Base-by-base conservation (phyloP, 2,113 vertebrate genomes). In the human (Homo sapiens) region DNA sequence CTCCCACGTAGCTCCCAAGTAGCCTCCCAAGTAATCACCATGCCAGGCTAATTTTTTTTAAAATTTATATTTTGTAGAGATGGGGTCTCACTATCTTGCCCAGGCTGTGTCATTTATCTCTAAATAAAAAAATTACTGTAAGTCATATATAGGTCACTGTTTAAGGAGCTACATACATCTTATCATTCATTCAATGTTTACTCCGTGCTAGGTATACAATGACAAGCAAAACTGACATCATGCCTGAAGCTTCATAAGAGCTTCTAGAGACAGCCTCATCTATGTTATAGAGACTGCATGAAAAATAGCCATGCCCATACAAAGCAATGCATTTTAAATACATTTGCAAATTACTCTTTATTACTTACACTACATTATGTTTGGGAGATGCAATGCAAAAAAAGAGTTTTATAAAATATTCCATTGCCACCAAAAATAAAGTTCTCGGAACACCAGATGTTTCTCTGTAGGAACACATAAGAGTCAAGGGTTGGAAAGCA, bases 341-440 rank as follows among this genome's bases (percentile, higher is more conserved):
- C 6, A 89, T 76, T 86, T 90, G 32, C n/a, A 88, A 94, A 89
- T 4, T 25, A 12, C 38, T 79, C 59, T 83, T 93, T 50, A 89
- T 93, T 94, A 94, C 76, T 27, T 32, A 40, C 80, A 45, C 45
- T 92, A 48, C 22, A 61, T 64, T 85, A 70, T 52, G 32, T 83
- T 55, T 92, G 72, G 22, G 52, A 70, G 43, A 75, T 80, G 40
- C 10, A 68, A 86, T 40, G 61, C 83, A 89, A 40, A 80, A 55
- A 66, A 57, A 66, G 8, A 40, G 18, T 61, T 94, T 87, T 43
- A 61, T 94, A 79, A 97, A 96, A 96, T 90, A 93, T 85, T 72
- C 76, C 92, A 73, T 68, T 78, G 83, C 66, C 85, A 96, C 96
- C 90, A 80, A 95, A 97, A 97, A 97, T 89, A 97, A 95, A 94